Percentiles rank a stretch among this genome's conserved stretches.
Evolutionary conservation across 2,797 vertebrate genomes (phyloP).

Genomic region (Cyprinella venusta): DNA sequence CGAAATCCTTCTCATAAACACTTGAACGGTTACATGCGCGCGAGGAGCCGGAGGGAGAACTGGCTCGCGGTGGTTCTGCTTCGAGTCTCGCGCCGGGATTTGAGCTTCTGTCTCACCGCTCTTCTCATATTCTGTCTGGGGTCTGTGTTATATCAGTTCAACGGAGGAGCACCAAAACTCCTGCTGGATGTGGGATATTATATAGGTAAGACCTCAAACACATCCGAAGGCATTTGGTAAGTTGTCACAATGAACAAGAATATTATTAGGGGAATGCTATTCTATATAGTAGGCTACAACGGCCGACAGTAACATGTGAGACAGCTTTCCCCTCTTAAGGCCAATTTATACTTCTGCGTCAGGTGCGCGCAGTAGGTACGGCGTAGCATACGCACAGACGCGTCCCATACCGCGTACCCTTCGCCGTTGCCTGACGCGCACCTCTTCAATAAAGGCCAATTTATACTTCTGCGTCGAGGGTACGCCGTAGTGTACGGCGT

Average conservation of each 20-base stretch:
- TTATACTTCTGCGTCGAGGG: too few relatives aligned
- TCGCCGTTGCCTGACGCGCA: too few relatives aligned
- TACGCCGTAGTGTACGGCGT: too few relatives aligned
- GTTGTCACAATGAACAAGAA: background rate
- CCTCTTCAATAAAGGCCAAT: too few relatives aligned
- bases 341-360: too few relatives aligned
- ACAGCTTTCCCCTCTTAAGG: background rate
- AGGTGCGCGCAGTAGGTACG: too few relatives aligned
- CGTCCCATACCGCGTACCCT: too few relatives aligned
- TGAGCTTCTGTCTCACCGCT: slow-evolving; percentile 81
- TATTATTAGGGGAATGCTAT: too few relatives aligned
- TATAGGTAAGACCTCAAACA: slow-evolving; percentile 76
- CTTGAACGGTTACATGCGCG: slow-evolving; percentile 66
- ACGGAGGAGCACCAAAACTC: slow-evolving; percentile 81
- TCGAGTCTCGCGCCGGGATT: slow-evolving; percentile 81
- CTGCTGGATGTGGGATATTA: slow-evolving; percentile 81
- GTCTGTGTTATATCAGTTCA: slow-evolving; percentile 82
- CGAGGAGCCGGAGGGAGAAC: slow-evolving; percentile 64
- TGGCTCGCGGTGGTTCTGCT: slow-evolving; percentile 73
- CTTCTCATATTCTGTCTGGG: slow-evolving; percentile 82
- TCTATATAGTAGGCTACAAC: background rate
- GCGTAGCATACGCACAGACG: too few relatives aligned
- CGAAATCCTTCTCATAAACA: slow-evolving; percentile 63
- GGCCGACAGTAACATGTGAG: background rate
- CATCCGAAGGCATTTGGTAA: background rate